Evolutionary conservation across 2,797 vertebrate species (phyloP), one percentile per base, ranked within the genome.

Genomic region (Pantherophis vulpinus): DNA sequence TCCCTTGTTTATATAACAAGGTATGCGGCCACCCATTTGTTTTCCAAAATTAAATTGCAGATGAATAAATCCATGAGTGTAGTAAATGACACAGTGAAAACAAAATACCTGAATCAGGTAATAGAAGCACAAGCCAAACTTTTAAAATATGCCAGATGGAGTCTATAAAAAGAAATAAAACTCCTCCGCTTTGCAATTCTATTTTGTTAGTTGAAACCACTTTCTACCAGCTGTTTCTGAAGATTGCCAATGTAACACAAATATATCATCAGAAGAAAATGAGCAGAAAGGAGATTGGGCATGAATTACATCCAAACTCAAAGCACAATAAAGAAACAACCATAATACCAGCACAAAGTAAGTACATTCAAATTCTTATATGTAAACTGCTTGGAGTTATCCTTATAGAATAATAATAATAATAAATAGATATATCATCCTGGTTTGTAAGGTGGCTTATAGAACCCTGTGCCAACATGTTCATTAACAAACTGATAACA

Each of bases 401-500:
- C 12, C 37, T 25, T 23, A 83, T 47, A 47, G 37, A 83, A 83
- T 1, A 59, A 59, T 20, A 42, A 8, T 7, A 37, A 37, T 3
- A 37, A 51, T 51, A 51, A 74, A 47, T 79, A 79, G 42, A 83
- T 47, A 83, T 42, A 47, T 83, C 37, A 83, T 83, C 37, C 37
- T 47, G 37, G 11, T 83, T 47, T 83, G 37, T 83, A 83, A 47
- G 1, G 4, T 88, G 56, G 5, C 10, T 88, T 94, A 92, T 42
- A 94, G 13, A 79, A 96, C 95, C 96, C 93, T 94, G 90, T 95
- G 95, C 92, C 92, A 87, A 92, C 18, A 92, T n/a, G 93, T 91
- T 90, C 94, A 93, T 79, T 94, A 86, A 74, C 66, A 79, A 92
- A 63, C 94, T 93, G 97, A 96, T 96, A 97, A 5, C 0, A 97